Percentiles rank a stretch among this genome's conserved stretches.
These are phyloP conservation scores for Arctia plantaginis DNA, from an alignment of 2,888 invertebrate species.

Conservation along the genomic window DNA sequence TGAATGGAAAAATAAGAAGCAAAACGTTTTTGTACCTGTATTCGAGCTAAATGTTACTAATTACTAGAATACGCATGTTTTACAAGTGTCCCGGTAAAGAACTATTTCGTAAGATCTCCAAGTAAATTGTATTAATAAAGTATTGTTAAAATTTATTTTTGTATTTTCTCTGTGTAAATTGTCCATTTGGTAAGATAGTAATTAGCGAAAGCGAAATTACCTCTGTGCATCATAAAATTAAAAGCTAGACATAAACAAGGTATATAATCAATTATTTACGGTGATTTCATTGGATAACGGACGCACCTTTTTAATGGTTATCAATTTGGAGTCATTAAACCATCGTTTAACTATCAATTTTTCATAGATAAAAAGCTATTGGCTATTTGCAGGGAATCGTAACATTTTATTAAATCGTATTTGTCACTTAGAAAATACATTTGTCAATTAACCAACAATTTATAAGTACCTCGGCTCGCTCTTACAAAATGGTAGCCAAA, in stretches of 20 bases:
- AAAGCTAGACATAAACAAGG: conserved; percentile 20
- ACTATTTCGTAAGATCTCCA: too few species aligned
- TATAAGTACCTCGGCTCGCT: too few species aligned
- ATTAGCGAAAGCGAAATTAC: conserved; percentile 41
- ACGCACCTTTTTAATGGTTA: not conserved
- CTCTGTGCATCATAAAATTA: conserved; percentile 49
- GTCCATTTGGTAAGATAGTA: conserved; percentile 32
- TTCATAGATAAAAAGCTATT: conserved; percentile 18
- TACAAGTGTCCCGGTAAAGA: too few species aligned
- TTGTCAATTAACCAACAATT: not conserved
- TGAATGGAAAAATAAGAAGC: too few species aligned
- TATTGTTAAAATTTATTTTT: not conserved
- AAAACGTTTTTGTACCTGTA: too few species aligned
- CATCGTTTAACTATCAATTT: not conserved
- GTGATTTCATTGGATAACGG: conserved; percentile 28
- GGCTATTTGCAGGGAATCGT: not conserved
- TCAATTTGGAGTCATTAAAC: not conserved
- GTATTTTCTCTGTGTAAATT: not conserved
- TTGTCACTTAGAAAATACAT: not conserved
- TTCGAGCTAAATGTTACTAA: too few species aligned
- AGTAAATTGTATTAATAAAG: too few species aligned
- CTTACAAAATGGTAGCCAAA: too few species aligned
- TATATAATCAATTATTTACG: conserved; percentile 45
- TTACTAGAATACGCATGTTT: too few species aligned
- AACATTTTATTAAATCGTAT: not conserved